Percentiles rank a stretch among this genome's conserved stretches.
phyloP scores from a whole-genome alignment of 2,888 invertebrate genomes.

The Anoncus sp. region DNA sequence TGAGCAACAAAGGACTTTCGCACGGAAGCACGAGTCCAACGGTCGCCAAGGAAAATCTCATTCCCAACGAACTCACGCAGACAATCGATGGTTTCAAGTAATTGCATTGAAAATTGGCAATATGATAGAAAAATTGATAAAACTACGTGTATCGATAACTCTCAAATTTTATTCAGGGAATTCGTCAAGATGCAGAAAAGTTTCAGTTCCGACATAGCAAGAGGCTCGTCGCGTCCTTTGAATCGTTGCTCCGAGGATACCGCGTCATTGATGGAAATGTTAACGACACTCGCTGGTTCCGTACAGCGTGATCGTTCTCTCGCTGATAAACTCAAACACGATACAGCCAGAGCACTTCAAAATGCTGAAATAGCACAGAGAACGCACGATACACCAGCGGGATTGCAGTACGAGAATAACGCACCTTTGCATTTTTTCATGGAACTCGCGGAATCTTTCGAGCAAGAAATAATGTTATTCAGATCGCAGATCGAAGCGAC shows the following conservation, averaged over 20 bases:
- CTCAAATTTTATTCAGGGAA: conserved; percentile 81
- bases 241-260: conserved; percentile 87
- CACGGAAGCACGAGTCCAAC: conserved; percentile 83
- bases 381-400: conserved; percentile 90
- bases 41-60: conserved; percentile 86
- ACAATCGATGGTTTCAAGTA: conserved; percentile 92
- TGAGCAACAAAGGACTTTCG: conserved; percentile 81
- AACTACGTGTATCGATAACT: background rate
- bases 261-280: conserved; percentile 85
- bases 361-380: conserved; percentile 91
- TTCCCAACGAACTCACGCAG: conserved; percentile 91
- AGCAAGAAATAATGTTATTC: conserved; percentile 88
- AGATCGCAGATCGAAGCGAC: conserved; percentile 89
- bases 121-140: conserved; percentile 13
- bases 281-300: conserved; percentile 87
- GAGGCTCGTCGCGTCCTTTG: conserved; percentile 87
- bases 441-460: conserved; percentile 88
- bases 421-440: conserved; percentile 90
- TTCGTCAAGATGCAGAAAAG: conserved; percentile 94
- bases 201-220: conserved; percentile 91
- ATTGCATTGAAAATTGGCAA: conserved; percentile 55
- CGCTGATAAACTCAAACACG: conserved; percentile 88
- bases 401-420: conserved; percentile 90
- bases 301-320: conserved; percentile 86
- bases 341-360: conserved; percentile 89